Base-by-base conservation (phyloP, 2,888 invertebrate species). In the Acanthococcus lagerstroemiae region DNA sequence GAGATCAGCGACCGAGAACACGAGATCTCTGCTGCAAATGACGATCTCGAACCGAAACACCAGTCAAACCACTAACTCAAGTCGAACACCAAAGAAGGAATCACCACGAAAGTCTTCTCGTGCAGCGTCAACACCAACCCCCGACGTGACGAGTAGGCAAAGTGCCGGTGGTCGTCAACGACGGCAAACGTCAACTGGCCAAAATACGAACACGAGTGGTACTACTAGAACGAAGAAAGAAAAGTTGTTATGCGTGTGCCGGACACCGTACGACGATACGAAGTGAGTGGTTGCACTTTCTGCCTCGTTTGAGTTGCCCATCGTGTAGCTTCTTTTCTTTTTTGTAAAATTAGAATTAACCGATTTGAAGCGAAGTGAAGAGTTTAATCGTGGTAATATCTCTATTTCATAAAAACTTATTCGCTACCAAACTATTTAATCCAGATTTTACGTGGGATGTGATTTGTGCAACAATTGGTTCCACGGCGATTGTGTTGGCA, bases 391-490 rank as follows among this genome's bases (percentile, higher is more conserved):
- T 37, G 9, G 44, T 37, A 37, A 37, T 37, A n/a, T n/a, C n/a
- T n/a, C n/a, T n/a, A n/a, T n/a, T n/a, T n/a, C n/a, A n/a, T n/a
- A n/a, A n/a, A n/a, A n/a, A n/a, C n/a, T n/a, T n/a, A 56, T 63
- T 50, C 69, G 58, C 67, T 65, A n/a, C n/a, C n/a, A n/a, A n/a
- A n/a, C n/a, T 55, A 72, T 74, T n/a, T n/a, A n/a, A n/a, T n/a
- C 19, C 73, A 91, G 90, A 76, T 96, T 96, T 77, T 97, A 96
- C 78, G 92, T 99, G 70, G 95, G 94, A 68, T 99, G 99, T 78
- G 95, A 96, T 78, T 81, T 93, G 73, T 99, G 97, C 77, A 91
- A 90, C 74, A 95, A 95, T 77, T 97, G 97, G 96, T 97, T 94
- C 82, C 99, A 99, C 76, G 95, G 95, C 1, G 89, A 90, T 72